phyloP scores from a whole-genome alignment of 2,113 vertebrate species.

The Uropsilus gracilis region DNA sequence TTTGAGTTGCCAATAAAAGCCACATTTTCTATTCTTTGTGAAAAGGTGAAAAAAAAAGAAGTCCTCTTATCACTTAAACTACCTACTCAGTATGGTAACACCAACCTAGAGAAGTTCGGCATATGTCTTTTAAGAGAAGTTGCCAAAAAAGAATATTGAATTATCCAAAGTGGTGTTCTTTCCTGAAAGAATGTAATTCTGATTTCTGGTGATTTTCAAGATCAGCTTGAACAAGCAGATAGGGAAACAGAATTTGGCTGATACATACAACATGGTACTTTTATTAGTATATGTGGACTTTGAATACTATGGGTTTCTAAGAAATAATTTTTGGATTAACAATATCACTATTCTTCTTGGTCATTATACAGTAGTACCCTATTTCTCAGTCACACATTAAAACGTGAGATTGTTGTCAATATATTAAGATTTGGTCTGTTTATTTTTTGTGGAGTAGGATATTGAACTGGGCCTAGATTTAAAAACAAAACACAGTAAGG shows the following conservation, averaged over 20 bases:
- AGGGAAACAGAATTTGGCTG: neutral
- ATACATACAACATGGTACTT: neutral
- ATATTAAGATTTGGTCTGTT: neutral
- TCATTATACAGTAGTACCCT: neutral
- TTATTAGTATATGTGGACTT: neutral
- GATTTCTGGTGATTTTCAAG: neutral
- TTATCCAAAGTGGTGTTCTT: neutral
- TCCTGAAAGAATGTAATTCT: neutral
- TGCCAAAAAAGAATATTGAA: neutral
- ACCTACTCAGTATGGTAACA: neutral
- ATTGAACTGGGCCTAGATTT: neutral
- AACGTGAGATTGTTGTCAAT: neutral
- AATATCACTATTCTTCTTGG: neutral
- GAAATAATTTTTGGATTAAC: neutral
- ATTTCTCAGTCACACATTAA: neutral
- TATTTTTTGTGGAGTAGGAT: neutral
- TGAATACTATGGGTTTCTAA: constrained; percentile 26
- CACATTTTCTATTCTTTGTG: neutral
- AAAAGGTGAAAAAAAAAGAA: neutral
- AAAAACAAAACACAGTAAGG: neutral
- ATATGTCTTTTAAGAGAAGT: neutral
- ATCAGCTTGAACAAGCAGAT: neutral
- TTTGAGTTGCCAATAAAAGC: neutral
- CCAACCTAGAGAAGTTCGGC: neutral
- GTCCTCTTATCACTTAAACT: neutral